phyloP scores from a whole-genome alignment of 35 echinoderm and acorn worm species.

The Anneissia japonica region DNA sequence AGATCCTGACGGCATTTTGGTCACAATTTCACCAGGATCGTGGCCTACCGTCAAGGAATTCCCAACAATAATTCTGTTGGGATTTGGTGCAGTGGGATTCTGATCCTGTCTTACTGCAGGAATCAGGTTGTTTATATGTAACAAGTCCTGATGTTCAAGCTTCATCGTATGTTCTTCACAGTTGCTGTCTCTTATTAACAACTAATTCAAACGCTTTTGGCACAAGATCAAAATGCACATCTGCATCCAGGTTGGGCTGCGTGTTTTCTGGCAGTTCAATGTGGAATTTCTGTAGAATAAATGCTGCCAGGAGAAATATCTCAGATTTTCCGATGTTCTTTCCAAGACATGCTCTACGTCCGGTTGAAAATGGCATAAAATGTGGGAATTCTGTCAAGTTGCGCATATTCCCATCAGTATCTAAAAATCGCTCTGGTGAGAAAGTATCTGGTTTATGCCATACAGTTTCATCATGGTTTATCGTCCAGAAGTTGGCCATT shows the following conservation, averaged over 20 bases:
- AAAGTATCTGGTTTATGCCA: conserved; percentile 77
- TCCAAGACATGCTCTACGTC: conserved; percentile 77
- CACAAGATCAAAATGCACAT: conserved; percentile 87
- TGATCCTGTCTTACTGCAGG: too few species aligned
- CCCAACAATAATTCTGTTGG: too few species aligned
- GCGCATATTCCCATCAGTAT: conserved; percentile 48
- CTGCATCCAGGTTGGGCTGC: conserved; percentile 42
- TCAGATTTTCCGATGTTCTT: conserved; percentile 92
- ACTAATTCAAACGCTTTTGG: conserved; percentile 82
- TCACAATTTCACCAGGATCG: too few species aligned
- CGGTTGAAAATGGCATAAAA: conserved; percentile 99
- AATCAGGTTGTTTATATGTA: too few species aligned
- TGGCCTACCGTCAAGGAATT: too few species aligned
- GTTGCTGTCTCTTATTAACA: conserved; percentile 26
- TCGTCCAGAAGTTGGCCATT: conserved; percentile 85
- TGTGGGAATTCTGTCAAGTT: conserved; percentile 67
- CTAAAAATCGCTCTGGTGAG: conserved; percentile 73
- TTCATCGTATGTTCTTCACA: too few species aligned
- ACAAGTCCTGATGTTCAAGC: too few species aligned
- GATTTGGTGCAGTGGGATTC: too few species aligned
- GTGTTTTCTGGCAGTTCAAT: conserved; percentile 39
- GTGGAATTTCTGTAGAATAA: conserved; percentile 62
- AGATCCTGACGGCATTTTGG: too few species aligned
- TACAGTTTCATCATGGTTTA: conserved; percentile 63
- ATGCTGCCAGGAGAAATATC: conserved; percentile 68